These are phyloP conservation scores for Pristionchus maxplancki DNA, from an alignment of 2,888 invertebrate genomes.

Conservation along the genomic window DNA sequence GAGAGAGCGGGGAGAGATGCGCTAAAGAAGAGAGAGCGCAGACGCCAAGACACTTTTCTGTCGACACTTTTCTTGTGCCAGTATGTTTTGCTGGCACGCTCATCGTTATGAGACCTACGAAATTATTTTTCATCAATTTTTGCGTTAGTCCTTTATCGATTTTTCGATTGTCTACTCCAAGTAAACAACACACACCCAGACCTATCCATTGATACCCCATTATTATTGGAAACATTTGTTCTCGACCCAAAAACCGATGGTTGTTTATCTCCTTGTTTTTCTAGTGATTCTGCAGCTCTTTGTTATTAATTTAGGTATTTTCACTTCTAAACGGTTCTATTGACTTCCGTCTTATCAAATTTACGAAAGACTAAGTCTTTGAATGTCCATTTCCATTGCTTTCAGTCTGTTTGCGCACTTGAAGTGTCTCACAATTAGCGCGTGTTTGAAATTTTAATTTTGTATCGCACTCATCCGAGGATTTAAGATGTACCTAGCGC, in stretches of 20 bases:
- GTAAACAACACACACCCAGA: not conserved
- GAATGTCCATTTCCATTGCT: not conserved
- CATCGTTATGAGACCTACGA: not conserved
- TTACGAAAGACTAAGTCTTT: not conserved
- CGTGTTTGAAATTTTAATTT: conserved; percentile 19
- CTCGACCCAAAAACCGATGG: not conserved
- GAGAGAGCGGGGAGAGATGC: conserved; percentile 49
- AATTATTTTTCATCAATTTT: conserved; percentile 6
- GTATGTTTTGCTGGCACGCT: not conserved
- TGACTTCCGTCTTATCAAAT: not conserved
- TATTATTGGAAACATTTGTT: too few relatives aligned
- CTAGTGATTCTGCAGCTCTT: not conserved
- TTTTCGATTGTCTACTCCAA: not conserved
- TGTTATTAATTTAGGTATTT: not conserved
- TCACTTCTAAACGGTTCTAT: not conserved
- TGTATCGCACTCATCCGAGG: not conserved
- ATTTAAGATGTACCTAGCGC: not conserved
- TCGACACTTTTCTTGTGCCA: not conserved
- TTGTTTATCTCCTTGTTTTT: conserved; percentile 3
- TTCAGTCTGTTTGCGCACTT: not conserved
- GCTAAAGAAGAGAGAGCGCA: conserved; percentile 49
- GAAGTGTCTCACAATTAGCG: conserved; percentile 5
- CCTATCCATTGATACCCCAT: not conserved
- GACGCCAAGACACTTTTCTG: conserved; percentile 32
- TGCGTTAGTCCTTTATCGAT: not conserved